Conservation (phyloP, 2,888 invertebrate species). For the Junonia oenone region DNA sequence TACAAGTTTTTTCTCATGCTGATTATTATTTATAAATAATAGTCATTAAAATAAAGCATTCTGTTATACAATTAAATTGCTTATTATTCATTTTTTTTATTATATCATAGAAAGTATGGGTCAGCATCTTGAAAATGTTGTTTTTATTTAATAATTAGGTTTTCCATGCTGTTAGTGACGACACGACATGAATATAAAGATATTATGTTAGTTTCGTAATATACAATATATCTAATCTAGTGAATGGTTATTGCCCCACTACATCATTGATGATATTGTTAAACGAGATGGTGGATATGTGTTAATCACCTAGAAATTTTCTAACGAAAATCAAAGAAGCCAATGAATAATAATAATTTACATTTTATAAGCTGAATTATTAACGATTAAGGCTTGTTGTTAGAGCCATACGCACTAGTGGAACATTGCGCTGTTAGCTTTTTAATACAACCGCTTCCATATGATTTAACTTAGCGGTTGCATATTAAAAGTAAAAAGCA, state of each 20-base stretch:
- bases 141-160: slow-evolving; percentile 20
- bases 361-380: background rate
- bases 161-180: slow-evolving; percentile 34
- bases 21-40: slow-evolving; percentile 13
- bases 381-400: background rate
- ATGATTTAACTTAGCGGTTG: too few relatives aligned
- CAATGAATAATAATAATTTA: background rate
- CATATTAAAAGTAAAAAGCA: too few relatives aligned
- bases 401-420: background rate
- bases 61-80: slow-evolving; percentile 5
- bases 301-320: background rate
- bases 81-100: slow-evolving; percentile 5
- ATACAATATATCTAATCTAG: background rate
- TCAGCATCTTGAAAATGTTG: slow-evolving; percentile 46
- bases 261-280: background rate
- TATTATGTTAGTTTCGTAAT: background rate
- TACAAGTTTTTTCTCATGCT: slow-evolving; percentile 18
- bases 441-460: too few relatives aligned
- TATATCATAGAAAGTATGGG: slow-evolving; percentile 47
- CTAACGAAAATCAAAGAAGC: background rate
- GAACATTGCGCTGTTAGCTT: background rate
- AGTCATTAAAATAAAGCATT: slow-evolving; percentile 10
- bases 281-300: background rate
- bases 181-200: slow-evolving; percentile 4
- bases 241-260: background rate